A percentile compares a stretch with the other conserved stretches of the same genome.
Evolutionary conservation across 2,797 vertebrate genomes (phyloP).

Genomic region (Typhlichthys subterraneus): DNA sequence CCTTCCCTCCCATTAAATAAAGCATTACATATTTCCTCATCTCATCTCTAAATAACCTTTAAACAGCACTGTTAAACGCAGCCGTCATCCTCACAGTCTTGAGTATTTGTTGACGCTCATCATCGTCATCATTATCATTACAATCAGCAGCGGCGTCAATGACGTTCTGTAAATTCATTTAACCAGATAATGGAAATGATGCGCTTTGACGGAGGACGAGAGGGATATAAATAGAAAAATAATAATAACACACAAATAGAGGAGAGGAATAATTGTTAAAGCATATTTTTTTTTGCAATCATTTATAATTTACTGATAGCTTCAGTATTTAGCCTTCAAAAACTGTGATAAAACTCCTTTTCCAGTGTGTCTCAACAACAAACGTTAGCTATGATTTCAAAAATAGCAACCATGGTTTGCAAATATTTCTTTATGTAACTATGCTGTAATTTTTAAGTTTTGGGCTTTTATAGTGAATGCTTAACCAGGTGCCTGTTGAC

Average conservation of each 20-base stretch:
- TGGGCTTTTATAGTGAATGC: too few relatives aligned
- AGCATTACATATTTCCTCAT: conserved; percentile 39
- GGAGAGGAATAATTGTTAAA: neutral
- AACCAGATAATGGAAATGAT: conserved; percentile 22
- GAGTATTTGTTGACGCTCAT: conserved; percentile 22
- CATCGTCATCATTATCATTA: conserved; percentile 21
- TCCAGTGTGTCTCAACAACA: too few relatives aligned
- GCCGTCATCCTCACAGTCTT: conserved; percentile 42
- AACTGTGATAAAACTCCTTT: too few relatives aligned
- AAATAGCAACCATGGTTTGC: too few relatives aligned
- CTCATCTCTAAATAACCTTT: conserved; percentile 48
- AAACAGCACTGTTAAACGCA: conserved; percentile 44
- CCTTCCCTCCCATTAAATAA: conserved; percentile 46
- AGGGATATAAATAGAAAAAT: neutral
- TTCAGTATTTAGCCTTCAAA: too few relatives aligned
- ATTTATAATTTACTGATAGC: too few relatives aligned
- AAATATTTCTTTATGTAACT: too few relatives aligned
- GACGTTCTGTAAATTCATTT: conserved; percentile 29
- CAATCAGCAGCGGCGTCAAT: conserved; percentile 22
- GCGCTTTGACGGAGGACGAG: neutral
- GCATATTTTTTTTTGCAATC: too few relatives aligned
- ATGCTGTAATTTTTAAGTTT: too few relatives aligned
- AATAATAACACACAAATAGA: neutral
- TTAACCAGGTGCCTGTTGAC: too few relatives aligned
- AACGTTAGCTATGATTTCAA: too few relatives aligned